Base-by-base conservation (phyloP, 35 echinoderm and acorn worm species). In the Amphiura filiformis region DNA sequence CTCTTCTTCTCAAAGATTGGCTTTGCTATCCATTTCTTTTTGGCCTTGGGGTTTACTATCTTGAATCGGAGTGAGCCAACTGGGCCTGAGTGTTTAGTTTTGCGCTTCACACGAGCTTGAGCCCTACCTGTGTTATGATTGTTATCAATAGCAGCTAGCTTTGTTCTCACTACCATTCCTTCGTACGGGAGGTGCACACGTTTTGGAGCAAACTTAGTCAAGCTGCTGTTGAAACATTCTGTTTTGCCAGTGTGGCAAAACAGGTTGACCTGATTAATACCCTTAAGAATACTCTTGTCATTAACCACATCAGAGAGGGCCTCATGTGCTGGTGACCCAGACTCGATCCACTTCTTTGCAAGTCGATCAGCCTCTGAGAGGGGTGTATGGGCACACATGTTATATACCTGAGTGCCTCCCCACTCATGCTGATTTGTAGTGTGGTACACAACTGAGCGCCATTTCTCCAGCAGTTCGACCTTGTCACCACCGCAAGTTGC, bases 141-240 rank as follows among this genome's bases (percentile, higher is more conserved):
- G 56, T 91, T 39, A 20, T 91, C 90, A 36, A 91, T 13, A 30
- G 76, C 78, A 41, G 80, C 91, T 26, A 93, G 41, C 49, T 89
- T 85, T 5, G 57, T 61, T 22, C 91, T 40, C 9, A 80, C 91
- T 38, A 65, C 17, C 86, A 88, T 88, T 17, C 26, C 78, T 13
- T 77, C 34, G 39, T 76, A 78, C 0, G 37, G 49, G 49, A 93
- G 89, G 2, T 93, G 37, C 64, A 56, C 32, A n/a, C 91, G 40
- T 49, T 84, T 88, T 11, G 86, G 91, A 28, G 84, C 88, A 39
- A 84, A 88, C 81, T 93, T 93, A 37, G 89, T 80, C 15, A 92
- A 35, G 37, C 76, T 81, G n/a, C 86, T 86, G 82, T 88, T 87
- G 80, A 88, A 93, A 38, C 80, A 57, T 37, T 93, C 91, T 13